Conservation (phyloP, 1,140 invertebrate species). For the Drosophila ironensis region DNA sequence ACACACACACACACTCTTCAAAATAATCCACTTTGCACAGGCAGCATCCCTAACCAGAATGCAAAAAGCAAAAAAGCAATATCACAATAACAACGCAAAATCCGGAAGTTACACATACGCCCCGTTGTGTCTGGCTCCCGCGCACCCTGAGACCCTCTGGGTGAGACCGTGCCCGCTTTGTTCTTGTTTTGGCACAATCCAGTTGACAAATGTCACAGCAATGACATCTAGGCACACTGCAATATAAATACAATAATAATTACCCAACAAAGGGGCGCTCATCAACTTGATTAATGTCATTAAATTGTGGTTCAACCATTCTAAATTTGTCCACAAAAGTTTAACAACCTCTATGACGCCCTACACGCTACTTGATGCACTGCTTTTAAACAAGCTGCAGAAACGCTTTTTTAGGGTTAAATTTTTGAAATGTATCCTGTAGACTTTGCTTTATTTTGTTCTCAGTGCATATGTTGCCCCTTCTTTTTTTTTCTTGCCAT, state of each 20-base stretch:
- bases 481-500: background rate
- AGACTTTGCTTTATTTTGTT: too few relatives aligned
- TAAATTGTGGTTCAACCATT: too few relatives aligned
- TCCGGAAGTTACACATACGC: slow-evolving; percentile 74
- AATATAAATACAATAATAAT: background rate
- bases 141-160: background rate
- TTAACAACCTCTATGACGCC: too few relatives aligned
- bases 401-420: background rate
- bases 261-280: too few relatives aligned
- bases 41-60: slow-evolving; percentile 27
- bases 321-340: too few relatives aligned
- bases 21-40: slow-evolving; percentile 66
- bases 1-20: slow-evolving; percentile 18
- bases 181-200: slow-evolving; percentile 36
- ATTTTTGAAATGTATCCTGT: background rate
- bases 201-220: slow-evolving; percentile 71
- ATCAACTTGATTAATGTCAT: too few relatives aligned
- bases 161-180: slow-evolving; percentile 4
- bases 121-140: slow-evolving; percentile 37
- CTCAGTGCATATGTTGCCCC: background rate
- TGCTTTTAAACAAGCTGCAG: too few relatives aligned
- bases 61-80: slow-evolving; percentile 9
- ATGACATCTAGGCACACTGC: slow-evolving; percentile 18
- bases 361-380: too few relatives aligned
- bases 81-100: slow-evolving; percentile 41